phyloP scores from a whole-genome alignment of 2,888 invertebrate species.

The Psylliodes chrysocephalus region DNA sequence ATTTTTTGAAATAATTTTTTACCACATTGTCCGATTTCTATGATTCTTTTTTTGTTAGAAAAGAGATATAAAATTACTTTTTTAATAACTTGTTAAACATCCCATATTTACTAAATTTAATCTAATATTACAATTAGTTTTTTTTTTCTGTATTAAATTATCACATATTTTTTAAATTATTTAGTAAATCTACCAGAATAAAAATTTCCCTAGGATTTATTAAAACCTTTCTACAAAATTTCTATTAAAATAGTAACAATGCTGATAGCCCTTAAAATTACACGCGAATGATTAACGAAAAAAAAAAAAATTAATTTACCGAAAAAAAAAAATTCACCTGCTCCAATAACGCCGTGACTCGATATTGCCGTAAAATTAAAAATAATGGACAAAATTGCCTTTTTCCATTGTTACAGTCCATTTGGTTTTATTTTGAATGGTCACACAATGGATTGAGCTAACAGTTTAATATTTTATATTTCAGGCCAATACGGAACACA shows the following conservation, averaged over 20 bases:
- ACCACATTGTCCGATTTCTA: no score
- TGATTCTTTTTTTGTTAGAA: no score
- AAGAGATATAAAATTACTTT: no score
- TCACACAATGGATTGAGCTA: constrained; percentile 24
- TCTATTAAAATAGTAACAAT: constrained; percentile 1
- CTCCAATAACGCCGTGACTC: constrained; percentile 12
- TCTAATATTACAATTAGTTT: no score
- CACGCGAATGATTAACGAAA: constrained; percentile 13
- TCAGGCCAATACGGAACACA: neutral
- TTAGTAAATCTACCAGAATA: no score
- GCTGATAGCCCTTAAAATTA: constrained; percentile 15
- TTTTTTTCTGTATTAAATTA: no score
- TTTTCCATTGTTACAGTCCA: constrained; percentile 21
- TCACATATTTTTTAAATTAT: no score
- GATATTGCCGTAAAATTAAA: constrained; percentile 42
- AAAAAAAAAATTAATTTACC: constrained; percentile 16
- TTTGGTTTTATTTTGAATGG: constrained; percentile 28
- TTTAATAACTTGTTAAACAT: no score
- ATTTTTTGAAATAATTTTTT: no score
- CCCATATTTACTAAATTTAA: no score
- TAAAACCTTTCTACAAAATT: no score
- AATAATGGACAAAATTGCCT: constrained; percentile 36
- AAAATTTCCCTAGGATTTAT: no score
- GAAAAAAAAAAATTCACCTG: constrained; percentile 40
- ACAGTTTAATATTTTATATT: constrained; percentile 1